Conservation (phyloP, 2,797 vertebrate genomes). For the Cyprinella venusta region DNA sequence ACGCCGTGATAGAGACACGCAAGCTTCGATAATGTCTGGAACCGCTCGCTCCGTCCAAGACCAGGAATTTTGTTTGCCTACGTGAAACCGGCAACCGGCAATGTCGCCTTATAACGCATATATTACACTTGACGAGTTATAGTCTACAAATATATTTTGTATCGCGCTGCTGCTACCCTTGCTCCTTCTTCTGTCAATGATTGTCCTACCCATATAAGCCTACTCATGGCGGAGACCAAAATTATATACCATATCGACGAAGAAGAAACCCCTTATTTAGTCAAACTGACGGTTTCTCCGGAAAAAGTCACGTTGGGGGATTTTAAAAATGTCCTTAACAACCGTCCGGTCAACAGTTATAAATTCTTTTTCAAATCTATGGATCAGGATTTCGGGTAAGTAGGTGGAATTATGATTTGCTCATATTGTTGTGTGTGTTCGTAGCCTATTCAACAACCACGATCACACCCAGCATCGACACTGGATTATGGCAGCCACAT, state of each 20-base stretch:
- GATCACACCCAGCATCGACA: slow-evolving; percentile 51
- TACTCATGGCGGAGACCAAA: slow-evolving; percentile 98
- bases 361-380: slow-evolving; percentile 99
- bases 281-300: slow-evolving; percentile 91
- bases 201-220: slow-evolving; percentile 74
- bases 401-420: slow-evolving; percentile 43
- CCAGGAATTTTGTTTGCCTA: slow-evolving; percentile 65
- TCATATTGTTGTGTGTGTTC: slow-evolving; percentile 3
- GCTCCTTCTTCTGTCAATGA: slow-evolving; percentile 78
- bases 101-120: slow-evolving; percentile 61
- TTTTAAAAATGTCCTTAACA: slow-evolving; percentile 99
- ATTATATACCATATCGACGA: slow-evolving; percentile 99
- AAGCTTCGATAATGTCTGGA: slow-evolving; percentile 77
- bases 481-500: not conserved
- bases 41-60: slow-evolving; percentile 59
- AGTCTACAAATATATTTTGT: slow-evolving; percentile 70
- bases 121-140: slow-evolving; percentile 66
- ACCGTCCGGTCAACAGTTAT: slow-evolving; percentile 92
- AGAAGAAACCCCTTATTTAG: slow-evolving; percentile 98
- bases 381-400: slow-evolving; percentile 99
- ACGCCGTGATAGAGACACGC: slow-evolving; percentile 73
- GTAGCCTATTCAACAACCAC: slow-evolving; percentile 7
- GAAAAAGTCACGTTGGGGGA: slow-evolving; percentile 96
- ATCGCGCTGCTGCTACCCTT: slow-evolving; percentile 73
- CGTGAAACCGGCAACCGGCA: slow-evolving; percentile 57